A percentile compares a stretch with the other conserved stretches of the same genome.
phyloP scores from a whole-genome alignment of 2,888 invertebrate species.

The Zele albiditarsus region DNA sequence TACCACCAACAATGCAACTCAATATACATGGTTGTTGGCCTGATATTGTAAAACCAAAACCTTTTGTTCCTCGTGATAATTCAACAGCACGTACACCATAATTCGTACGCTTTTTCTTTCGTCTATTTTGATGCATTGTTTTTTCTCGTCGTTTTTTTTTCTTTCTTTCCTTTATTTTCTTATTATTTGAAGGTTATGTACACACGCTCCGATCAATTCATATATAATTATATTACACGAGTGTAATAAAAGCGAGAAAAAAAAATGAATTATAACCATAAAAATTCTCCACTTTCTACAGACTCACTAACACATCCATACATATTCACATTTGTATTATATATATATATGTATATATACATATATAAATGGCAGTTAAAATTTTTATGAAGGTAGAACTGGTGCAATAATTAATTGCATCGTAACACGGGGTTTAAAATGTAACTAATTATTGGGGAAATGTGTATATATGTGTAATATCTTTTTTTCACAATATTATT shows the following conservation, averaged over 20 bases:
- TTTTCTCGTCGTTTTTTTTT: not conserved
- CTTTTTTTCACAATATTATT: not conserved
- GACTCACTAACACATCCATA: not conserved
- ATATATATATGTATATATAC: not conserved
- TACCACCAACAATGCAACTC: constrained; percentile 92
- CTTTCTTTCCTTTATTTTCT: not conserved
- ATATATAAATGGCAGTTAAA: not conserved
- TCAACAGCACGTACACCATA: constrained; percentile 89
- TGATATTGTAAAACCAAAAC: constrained; percentile 98
- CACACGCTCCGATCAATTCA: not conserved
- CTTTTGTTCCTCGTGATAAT: constrained; percentile 88
- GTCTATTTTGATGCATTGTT: constrained; percentile 77
- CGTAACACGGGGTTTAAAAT: not conserved
- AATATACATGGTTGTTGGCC: constrained; percentile 97
- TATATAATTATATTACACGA: not conserved
- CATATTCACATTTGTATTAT: not conserved
- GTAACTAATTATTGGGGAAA: not conserved
- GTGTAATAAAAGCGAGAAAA: not conserved
- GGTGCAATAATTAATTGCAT: not conserved
- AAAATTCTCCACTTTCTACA: not conserved
- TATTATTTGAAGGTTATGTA: not conserved
- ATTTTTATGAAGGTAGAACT: not conserved
- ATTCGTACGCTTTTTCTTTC: constrained; percentile 82
- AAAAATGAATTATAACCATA: not conserved
- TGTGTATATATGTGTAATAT: not conserved